phyloP scores from a whole-genome alignment of 2,113 vertebrate species.

The Rhea americana region DNA sequence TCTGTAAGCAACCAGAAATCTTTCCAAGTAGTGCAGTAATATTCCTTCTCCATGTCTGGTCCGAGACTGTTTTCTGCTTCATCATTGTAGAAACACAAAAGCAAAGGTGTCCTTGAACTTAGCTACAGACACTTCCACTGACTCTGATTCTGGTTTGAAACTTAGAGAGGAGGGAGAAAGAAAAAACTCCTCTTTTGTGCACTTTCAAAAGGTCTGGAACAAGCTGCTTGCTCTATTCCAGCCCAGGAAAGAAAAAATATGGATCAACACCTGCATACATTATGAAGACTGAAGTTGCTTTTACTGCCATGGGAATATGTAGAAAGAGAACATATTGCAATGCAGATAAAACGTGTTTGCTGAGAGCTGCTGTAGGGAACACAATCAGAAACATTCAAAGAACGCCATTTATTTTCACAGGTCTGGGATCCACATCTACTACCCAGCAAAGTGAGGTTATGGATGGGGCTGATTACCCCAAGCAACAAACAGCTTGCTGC shows the following conservation, averaged over 20 bases:
- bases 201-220: background rate
- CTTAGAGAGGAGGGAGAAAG: background rate
- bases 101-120: background rate
- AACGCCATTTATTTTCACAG: background rate
- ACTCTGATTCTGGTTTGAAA: background rate
- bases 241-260: background rate
- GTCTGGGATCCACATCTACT: background rate
- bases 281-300: background rate
- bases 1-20: background rate
- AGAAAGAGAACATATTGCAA: background rate
- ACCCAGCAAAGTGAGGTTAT: background rate
- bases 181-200: background rate
- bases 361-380: background rate
- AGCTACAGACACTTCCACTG: background rate
- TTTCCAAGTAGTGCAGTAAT: background rate
- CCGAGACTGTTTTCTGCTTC: background rate
- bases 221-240: background rate
- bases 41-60: background rate
- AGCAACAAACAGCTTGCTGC: background rate
- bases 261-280: background rate
- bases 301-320: background rate
- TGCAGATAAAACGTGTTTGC: background rate
- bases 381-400: background rate
- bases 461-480: background rate
- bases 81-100: background rate